These are phyloP conservation scores for Percopsis transmontana DNA, from an alignment of 2,113 vertebrate species.

Conservation along the genomic window DNA sequence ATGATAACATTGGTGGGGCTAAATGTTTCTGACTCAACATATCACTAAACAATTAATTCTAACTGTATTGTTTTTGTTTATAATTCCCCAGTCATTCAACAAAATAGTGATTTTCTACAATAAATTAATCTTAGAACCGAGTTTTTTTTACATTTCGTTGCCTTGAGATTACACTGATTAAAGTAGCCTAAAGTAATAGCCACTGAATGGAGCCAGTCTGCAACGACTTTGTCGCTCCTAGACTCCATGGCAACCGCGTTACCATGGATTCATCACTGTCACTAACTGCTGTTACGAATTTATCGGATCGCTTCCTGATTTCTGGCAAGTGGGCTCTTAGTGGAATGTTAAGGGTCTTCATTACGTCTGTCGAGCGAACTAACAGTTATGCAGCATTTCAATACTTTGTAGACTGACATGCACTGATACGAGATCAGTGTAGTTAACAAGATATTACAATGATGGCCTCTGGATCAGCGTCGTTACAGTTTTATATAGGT, in stretches of 20 bases:
- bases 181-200: not conserved
- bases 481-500: no score
- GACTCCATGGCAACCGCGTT: slow-evolving; percentile 54
- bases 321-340: not conserved
- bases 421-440: no score
- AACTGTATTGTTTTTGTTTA: not conserved
- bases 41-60: not conserved
- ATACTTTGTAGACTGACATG: no score
- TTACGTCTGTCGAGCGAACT: no score
- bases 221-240: slow-evolving; percentile 13
- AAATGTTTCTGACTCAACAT: no score
- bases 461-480: no score
- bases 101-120: not conserved
- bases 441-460: no score
- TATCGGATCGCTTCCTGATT: not conserved
- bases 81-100: no score
- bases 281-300: not conserved
- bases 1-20: no score
- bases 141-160: no score
- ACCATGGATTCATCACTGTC: slow-evolving; percentile 41
- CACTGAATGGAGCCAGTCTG: slow-evolving; percentile 1
- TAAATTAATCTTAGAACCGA: no score
- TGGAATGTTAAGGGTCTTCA: not conserved
- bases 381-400: no score
- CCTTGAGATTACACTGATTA: not conserved